Percentiles rank a stretch among this genome's conserved stretches.
phyloP scores from a whole-genome alignment of 2,888 invertebrate genomes.

The Syrista parreyssii region DNA sequence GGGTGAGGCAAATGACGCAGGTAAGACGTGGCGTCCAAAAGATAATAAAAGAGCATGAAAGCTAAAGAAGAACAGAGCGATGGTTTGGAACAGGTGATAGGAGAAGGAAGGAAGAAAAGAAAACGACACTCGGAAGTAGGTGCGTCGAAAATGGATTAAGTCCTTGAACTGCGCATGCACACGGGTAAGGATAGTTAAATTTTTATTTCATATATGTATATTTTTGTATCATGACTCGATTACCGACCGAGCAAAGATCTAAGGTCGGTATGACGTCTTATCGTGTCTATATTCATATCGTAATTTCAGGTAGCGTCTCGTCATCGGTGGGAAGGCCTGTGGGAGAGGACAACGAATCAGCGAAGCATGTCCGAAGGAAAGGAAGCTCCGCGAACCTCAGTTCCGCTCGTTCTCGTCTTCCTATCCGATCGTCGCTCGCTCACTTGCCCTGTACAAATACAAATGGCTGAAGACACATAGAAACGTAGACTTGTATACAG shows the following conservation, averaged over 20 bases:
- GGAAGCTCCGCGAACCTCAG: slow-evolving; percentile 65
- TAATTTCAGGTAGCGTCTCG: not conserved
- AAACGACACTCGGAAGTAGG: slow-evolving; percentile 1
- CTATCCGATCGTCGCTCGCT: slow-evolving; percentile 29
- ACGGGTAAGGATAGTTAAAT: not conserved
- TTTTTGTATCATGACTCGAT: not conserved
- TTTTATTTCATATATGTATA: not conserved
- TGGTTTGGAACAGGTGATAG: not conserved
- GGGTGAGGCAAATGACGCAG: slow-evolving; percentile 22
- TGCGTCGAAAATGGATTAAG: not conserved
- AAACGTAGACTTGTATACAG: slow-evolving; percentile 7
- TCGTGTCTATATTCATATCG: not conserved
- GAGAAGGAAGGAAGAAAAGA: not conserved
- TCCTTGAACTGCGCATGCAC: not conserved
- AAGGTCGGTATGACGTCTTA: not conserved
- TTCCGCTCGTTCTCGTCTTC: slow-evolving; percentile 64
- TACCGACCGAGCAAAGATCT: not conserved
- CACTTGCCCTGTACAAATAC: not conserved
- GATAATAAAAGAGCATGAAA: not conserved
- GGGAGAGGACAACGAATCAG: slow-evolving; percentile 62
- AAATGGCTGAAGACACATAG: not conserved
- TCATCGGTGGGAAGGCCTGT: slow-evolving; percentile 39
- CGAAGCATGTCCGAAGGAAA: slow-evolving; percentile 62
- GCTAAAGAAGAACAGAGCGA: slow-evolving; percentile 4
- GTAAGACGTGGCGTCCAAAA: slow-evolving; percentile 12